phyloP scores from a whole-genome alignment of 2,888 invertebrate genomes.

The Monochamus alternatus region DNA sequence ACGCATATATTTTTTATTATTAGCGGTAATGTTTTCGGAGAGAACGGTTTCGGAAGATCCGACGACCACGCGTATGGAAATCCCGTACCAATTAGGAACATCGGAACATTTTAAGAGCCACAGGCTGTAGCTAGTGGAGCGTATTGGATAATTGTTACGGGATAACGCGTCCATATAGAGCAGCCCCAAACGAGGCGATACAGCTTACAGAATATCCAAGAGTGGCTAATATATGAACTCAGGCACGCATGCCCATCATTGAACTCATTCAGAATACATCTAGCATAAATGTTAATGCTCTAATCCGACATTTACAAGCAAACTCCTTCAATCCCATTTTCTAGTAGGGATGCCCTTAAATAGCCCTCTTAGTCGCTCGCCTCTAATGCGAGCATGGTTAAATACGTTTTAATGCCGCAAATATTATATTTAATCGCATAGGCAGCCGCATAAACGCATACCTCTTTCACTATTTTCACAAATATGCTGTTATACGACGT shows the following conservation, averaged over 20 bases:
- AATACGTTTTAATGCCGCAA: slow-evolving; percentile 40
- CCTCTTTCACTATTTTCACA: not conserved
- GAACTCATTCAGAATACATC: slow-evolving; percentile 68
- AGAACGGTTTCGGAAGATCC: not conserved
- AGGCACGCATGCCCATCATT: slow-evolving; percentile 64
- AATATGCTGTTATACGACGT: no score
- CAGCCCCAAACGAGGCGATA: slow-evolving; percentile 34
- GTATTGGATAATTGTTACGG: slow-evolving; percentile 64
- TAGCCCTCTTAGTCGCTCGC: slow-evolving; percentile 40
- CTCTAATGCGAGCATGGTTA: slow-evolving; percentile 41
- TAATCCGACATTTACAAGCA: slow-evolving; percentile 70
- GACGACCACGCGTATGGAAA: not conserved
- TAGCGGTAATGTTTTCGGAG: no score
- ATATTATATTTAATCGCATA: slow-evolving; percentile 13
- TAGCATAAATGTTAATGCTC: slow-evolving; percentile 70
- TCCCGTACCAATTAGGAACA: slow-evolving; percentile 9
- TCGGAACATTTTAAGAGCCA: slow-evolving; percentile 36
- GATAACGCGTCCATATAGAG: slow-evolving; percentile 55
- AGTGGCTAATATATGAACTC: slow-evolving; percentile 63
- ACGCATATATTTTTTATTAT: no score
- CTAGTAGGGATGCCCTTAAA: slow-evolving; percentile 47
- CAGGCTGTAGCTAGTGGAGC: slow-evolving; percentile 57
- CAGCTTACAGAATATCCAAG: slow-evolving; percentile 44
- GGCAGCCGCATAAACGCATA: not conserved
- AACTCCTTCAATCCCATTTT: slow-evolving; percentile 61